Evolutionary conservation across 37 sponge, comb jelly and placozoan species (phyloP).

Genomic region (Aphrocallistes beatrix): DNA sequence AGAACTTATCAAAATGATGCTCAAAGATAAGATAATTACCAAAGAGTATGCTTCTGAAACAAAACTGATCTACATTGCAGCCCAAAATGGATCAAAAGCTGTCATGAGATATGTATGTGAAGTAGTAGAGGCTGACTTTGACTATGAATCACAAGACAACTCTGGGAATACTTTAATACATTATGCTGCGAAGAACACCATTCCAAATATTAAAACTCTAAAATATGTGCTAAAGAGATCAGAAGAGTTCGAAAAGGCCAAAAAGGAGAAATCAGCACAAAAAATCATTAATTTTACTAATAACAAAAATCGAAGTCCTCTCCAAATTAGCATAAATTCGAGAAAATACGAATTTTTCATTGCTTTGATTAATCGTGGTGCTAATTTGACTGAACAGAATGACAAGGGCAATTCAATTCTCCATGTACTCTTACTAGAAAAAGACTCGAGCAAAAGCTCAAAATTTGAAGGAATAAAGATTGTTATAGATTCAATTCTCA

Average conservation of each 20-base stretch:
- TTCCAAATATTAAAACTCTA: neutral
- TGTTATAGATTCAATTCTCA: neutral
- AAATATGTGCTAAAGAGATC: neutral
- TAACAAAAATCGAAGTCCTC: neutral
- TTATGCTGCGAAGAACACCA: neutral
- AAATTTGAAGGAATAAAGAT: neutral
- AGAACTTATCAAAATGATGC: neutral
- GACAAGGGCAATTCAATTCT: neutral
- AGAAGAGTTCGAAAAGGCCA: neutral
- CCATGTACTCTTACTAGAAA: neutral
- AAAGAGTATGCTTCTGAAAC: neutral
- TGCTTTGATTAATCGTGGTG: conserved; percentile 2
- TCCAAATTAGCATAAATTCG: neutral
- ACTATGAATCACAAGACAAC: neutral
- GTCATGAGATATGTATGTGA: neutral
- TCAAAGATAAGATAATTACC: neutral
- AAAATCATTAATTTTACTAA: neutral
- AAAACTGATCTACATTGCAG: neutral
- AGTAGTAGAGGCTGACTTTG: neutral
- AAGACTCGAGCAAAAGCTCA: neutral
- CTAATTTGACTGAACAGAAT: neutral
- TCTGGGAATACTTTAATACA: neutral
- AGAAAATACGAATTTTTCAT: neutral
- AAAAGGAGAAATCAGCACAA: neutral
- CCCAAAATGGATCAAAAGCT: neutral